These are phyloP conservation scores for Carettochelys insculpta DNA, from an alignment of 2,113 vertebrate genomes.

Conservation along the genomic window DNA sequence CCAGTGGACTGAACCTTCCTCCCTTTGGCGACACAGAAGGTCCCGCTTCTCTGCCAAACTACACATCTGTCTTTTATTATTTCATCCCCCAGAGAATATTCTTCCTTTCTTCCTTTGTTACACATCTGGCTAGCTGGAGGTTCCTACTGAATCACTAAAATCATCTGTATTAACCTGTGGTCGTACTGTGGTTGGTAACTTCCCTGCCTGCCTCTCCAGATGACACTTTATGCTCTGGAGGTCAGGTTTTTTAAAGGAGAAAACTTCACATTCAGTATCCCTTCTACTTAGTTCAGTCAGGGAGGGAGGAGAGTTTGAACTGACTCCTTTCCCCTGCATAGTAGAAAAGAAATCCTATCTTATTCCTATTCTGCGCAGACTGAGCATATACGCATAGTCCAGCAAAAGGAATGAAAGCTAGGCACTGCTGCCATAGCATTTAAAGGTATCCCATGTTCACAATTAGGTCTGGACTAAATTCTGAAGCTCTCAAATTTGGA, in stretches of 20 bases:
- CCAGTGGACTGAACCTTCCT: rapidly evolving
- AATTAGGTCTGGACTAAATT: rapidly evolving
- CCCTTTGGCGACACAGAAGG: not conserved
- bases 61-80: not conserved
- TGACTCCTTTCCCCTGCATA: rapidly evolving
- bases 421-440: rapidly evolving
- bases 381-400: not conserved
- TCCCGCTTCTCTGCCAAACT: not conserved
- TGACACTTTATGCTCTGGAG: not conserved
- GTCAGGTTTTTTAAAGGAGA: rapidly evolving
- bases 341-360: not conserved
- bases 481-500: rapidly evolving
- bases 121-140: rapidly evolving
- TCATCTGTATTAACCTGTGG: rapidly evolving
- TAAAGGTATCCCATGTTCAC: rapidly evolving
- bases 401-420: rapidly evolving
- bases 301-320: not conserved
- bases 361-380: rapidly evolving
- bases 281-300: rapidly evolving
- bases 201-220: not conserved
- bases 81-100: not conserved
- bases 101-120: not conserved
- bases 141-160: not conserved
- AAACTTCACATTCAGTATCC: rapidly evolving
- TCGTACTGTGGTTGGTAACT: rapidly evolving